phyloP scores from a whole-genome alignment of 2,797 vertebrate genomes.

The Ptychobarbus kaznakovi region DNA sequence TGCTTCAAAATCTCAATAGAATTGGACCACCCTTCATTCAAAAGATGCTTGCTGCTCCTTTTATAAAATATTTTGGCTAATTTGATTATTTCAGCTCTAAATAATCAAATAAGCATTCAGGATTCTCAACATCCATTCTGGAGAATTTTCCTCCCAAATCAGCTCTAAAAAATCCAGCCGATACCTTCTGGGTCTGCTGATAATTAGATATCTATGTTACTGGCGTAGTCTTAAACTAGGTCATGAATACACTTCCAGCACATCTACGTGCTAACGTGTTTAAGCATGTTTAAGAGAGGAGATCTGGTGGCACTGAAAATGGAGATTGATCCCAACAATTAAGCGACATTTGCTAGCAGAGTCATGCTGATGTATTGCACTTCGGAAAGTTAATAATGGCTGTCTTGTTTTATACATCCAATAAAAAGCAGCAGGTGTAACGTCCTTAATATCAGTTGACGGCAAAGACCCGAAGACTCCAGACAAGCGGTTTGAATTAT shows the following conservation, averaged over 20 bases:
- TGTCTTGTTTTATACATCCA: conserved; percentile 44
- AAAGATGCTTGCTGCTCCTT: neutral
- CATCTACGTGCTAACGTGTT: conserved; percentile 5
- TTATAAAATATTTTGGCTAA: neutral
- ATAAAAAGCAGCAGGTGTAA: conserved; percentile 43
- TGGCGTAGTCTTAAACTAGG: neutral
- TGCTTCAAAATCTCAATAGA: neutral
- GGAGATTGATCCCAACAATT: conserved; percentile 40
- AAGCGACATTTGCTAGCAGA: neutral
- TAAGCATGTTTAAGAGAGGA: conserved; percentile 19
- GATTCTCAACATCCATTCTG: neutral
- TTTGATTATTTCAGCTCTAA: neutral
- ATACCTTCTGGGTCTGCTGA: neutral
- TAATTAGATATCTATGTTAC: conserved; percentile 9
- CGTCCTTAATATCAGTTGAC: conserved; percentile 32
- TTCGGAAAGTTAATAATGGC: conserved; percentile 33
- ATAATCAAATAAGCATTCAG: neutral
- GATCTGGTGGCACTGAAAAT: conserved; percentile 12
- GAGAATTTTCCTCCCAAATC: neutral
- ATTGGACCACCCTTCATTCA: neutral
- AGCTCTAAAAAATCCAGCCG: neutral
- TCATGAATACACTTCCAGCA: conserved; percentile 20
- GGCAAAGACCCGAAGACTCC: neutral
- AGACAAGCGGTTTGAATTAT: conserved; percentile 3
- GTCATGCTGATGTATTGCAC: conserved; percentile 35